Conservation (phyloP, 2,888 invertebrate genomes). For the Chirona hameri region DNA sequence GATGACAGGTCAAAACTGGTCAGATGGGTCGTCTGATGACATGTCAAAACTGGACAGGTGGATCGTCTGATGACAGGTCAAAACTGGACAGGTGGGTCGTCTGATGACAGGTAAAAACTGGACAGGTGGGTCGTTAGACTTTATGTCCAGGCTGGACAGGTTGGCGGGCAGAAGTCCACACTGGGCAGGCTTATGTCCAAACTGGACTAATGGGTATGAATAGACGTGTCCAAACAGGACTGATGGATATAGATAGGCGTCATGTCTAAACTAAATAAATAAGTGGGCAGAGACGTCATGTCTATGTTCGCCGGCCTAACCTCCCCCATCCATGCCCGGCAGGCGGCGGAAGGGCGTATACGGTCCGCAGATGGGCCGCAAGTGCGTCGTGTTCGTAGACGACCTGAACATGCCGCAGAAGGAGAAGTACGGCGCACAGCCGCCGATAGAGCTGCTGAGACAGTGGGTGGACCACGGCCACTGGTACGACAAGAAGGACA, state of each 20-base stretch:
- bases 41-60: too few relatives aligned
- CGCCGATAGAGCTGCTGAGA: slow-evolving; percentile 75
- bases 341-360: slow-evolving; percentile 63
- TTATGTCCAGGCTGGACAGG: too few relatives aligned
- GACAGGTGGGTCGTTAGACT: too few relatives aligned
- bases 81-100: too few relatives aligned
- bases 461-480: slow-evolving; percentile 79
- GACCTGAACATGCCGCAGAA: slow-evolving; percentile 84
- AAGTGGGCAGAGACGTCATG: too few relatives aligned
- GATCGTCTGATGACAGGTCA: too few relatives aligned
- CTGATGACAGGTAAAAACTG: too few relatives aligned
- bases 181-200: not conserved
- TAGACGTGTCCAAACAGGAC: too few relatives aligned
- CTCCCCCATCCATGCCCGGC: slow-evolving; percentile 26
- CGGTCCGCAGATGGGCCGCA: slow-evolving; percentile 71
- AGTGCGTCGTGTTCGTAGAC: slow-evolving; percentile 77
- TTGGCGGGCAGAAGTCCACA: not conserved
- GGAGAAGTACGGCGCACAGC: slow-evolving; percentile 78
- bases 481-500: slow-evolving; percentile 82
- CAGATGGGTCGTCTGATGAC: too few relatives aligned
- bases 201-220: not conserved
- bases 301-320: not conserved
- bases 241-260: too few relatives aligned
- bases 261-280: too few relatives aligned
- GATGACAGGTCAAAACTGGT: too few relatives aligned